These are phyloP conservation scores for Acanthochromis polyacanthus DNA, from an alignment of 2,113 vertebrate genomes.

Conservation along the genomic window DNA sequence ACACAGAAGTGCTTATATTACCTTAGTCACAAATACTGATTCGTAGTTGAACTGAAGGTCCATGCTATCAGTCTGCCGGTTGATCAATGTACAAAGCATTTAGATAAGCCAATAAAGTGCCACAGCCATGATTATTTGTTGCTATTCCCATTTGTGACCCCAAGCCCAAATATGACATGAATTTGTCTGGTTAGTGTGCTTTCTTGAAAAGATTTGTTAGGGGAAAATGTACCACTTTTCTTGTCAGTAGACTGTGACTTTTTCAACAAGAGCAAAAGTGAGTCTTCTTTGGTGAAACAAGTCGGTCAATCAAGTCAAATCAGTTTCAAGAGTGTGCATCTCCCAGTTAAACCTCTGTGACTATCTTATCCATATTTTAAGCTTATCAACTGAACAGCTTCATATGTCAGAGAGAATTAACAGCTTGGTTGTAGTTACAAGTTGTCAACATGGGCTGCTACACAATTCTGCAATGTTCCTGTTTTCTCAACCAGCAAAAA, in stretches of 20 bases:
- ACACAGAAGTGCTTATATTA: too few relatives aligned
- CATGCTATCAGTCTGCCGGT: not conserved
- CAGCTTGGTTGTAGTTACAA: not conserved
- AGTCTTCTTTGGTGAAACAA: not conserved
- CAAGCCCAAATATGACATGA: not conserved
- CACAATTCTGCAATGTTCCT: not conserved
- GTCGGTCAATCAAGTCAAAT: not conserved
- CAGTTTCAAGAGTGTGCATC: not conserved
- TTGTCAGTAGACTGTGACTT: not conserved
- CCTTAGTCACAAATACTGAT: not conserved
- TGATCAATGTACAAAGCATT: not conserved
- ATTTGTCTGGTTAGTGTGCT: not conserved
- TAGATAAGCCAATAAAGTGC: not conserved
- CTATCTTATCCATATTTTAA: slow-evolving; percentile 7
- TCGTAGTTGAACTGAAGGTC: not conserved
- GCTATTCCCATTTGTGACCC: not conserved
- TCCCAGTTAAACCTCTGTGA: slow-evolving; percentile 34
- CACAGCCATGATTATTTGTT: not conserved
- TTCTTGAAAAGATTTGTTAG: not conserved
- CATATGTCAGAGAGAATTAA: slow-evolving; percentile 6
- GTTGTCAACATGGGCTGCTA: not conserved
- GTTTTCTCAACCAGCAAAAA: not conserved
- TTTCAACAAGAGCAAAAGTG: not conserved
- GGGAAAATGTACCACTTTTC: not conserved
- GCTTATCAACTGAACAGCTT: slow-evolving; percentile 3